These are phyloP conservation scores for Oceanodroma tethys DNA, from an alignment of 2,113 vertebrate species.

Conservation along the genomic window DNA sequence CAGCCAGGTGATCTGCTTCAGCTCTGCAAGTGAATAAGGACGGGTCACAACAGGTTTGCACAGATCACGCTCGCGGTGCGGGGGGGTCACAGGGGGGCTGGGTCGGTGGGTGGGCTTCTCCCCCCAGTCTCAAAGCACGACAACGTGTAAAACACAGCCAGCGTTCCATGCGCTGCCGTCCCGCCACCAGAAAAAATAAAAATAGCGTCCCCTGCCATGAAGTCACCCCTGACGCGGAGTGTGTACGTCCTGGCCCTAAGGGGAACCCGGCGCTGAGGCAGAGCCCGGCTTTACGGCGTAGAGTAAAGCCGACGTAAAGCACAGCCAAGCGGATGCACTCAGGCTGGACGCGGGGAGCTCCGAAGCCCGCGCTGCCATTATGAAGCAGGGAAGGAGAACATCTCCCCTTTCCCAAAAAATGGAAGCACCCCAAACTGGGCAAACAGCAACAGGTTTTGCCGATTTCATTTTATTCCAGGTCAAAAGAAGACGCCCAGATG, in stretches of 20 bases:
- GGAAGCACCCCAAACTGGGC: neutral
- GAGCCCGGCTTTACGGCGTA: accelerated
- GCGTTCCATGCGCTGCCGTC: accelerated
- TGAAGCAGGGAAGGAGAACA: neutral
- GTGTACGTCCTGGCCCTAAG: accelerated
- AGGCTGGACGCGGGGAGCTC: accelerated
- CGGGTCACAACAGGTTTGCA: neutral
- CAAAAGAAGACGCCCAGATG: accelerated
- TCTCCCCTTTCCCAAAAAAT: neutral
- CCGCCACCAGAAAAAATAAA: neutral
- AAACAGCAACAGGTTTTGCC: neutral
- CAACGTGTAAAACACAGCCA: accelerated
- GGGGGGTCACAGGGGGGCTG: no score
- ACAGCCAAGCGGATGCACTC: accelerated
- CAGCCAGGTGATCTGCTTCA: constrained; percentile 92
- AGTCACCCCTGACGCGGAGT: accelerated
- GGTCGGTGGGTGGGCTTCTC: neutral
- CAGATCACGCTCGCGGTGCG: neutral
- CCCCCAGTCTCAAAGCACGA: neutral
- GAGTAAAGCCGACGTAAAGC: neutral
- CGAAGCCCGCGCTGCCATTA: accelerated
- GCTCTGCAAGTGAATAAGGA: constrained; percentile 70
- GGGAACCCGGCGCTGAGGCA: accelerated
- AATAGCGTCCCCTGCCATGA: accelerated
- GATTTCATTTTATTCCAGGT: neutral